Evolutionary conservation across 1,140 invertebrate genomes (phyloP), one percentile per base, ranked within the genome.

Genomic region (Antheraea mylitta): DNA sequence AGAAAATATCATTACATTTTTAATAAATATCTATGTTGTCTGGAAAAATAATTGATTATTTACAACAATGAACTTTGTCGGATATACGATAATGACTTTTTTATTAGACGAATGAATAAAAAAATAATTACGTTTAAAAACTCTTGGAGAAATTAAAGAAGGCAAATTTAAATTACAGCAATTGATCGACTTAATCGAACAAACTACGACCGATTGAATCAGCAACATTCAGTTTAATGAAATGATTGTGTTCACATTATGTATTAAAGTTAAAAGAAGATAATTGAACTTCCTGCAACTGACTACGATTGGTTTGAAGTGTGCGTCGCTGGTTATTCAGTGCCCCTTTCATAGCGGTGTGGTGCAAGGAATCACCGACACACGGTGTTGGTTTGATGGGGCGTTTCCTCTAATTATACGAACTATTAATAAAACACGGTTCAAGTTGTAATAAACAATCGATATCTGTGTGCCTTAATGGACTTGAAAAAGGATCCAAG

Each of bases 231-330:
- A 77, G 73, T 80, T 87, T 86, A 89, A 91, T 90, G 85, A 87
- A 91, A 90, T 90, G 88, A 91, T 90, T 90, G 86, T 87, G 82
- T 86, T 80, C 83, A 86, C 85, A 88, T 89, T 86, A 83, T 84
- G 79, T 75, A 83, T 86, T 87, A 87, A 82, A 83, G 86, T 83
- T 83, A 85, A 87, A 91, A 84, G 87, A 82, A 89, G 85, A 85
- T 90, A 90, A 91, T 91, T 91, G 89, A 89, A 91, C 87, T 85
- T 91, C 89, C 89, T 91, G 89, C 73, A 80, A 77, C 75, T 82
- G 76, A 77, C 73, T 69, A 74, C 77, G 82, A 81, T 82, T 84
- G 82, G 78, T 80, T 82, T 77, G 79, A 80, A 80, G 79, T 70
- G 76, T 79, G 69, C 76, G 74, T 74, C 82, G 80, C 70, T 72